phyloP scores from a whole-genome alignment of 2,888 invertebrate species.

The Drosophila siamana region DNA sequence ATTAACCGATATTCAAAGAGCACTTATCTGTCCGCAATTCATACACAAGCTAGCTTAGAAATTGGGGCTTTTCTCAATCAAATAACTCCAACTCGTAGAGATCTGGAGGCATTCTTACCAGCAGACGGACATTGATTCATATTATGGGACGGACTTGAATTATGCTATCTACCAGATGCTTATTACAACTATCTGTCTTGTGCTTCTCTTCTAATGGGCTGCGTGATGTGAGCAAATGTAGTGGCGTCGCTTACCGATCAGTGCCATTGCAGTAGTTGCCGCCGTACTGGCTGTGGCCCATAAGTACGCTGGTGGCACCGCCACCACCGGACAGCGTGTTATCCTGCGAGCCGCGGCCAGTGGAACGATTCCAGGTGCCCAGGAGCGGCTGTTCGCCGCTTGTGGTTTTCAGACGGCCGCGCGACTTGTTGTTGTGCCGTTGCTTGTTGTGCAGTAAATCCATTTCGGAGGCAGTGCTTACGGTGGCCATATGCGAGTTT shows the following conservation, averaged over 20 bases:
- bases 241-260: constrained; percentile 88
- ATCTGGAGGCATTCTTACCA: too few species aligned
- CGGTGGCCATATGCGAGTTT: constrained; percentile 86
- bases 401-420: constrained; percentile 88
- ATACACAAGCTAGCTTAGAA: too few species aligned
- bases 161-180: too few species aligned
- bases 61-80: too few species aligned
- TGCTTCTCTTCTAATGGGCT: not conserved
- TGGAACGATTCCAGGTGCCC: constrained; percentile 88
- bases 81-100: too few species aligned
- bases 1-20: too few species aligned
- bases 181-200: too few species aligned
- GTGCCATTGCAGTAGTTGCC: constrained; percentile 89
- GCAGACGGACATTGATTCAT: too few species aligned
- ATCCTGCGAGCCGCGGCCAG: constrained; percentile 86
- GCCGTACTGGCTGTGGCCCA: constrained; percentile 88
- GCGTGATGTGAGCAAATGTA: not conserved
- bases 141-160: too few species aligned
- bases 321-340: constrained; percentile 86
- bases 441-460: constrained; percentile 88
- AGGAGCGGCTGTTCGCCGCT: constrained; percentile 90
- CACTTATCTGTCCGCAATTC: too few species aligned
- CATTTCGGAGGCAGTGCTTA: constrained; percentile 89
- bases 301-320: constrained; percentile 75
- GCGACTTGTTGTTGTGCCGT: constrained; percentile 87